Evolutionary conservation across 2,797 vertebrate species (phyloP).

Genomic region (Phoebastria nigripes): DNA sequence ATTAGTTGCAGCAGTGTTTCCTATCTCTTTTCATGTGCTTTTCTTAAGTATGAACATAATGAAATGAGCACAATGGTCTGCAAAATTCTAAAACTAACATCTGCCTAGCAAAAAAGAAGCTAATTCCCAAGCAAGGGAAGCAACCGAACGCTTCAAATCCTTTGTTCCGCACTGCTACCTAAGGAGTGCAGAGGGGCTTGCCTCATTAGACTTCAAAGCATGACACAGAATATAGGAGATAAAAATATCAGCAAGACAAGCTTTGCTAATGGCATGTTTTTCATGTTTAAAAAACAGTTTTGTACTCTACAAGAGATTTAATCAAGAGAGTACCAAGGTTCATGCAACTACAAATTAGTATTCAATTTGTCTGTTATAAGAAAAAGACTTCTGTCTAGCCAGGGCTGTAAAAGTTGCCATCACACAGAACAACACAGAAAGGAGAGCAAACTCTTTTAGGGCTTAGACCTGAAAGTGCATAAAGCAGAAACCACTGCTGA

Average conservation of each 20-base stretch:
- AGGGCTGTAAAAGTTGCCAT: neutral
- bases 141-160: neutral
- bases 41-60: neutral
- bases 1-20: neutral
- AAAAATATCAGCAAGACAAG: conserved; percentile 34
- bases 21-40: neutral
- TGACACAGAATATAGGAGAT: neutral
- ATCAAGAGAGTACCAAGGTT: neutral
- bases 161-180: neutral
- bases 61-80: neutral
- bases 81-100: neutral
- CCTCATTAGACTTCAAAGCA: conserved; percentile 43
- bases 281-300: neutral
- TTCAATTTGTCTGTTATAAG: neutral
- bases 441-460: neutral
- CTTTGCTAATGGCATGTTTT: neutral
- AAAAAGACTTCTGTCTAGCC: neutral
- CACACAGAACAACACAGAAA: neutral
- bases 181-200: neutral
- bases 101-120: neutral
- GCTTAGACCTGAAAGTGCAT: neutral
- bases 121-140: neutral
- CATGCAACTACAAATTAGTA: neutral
- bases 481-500: neutral
- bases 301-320: neutral